These are phyloP conservation scores for Sinhomidia bicolor DNA, from an alignment of 2,888 invertebrate genomes.

Conservation along the genomic window DNA sequence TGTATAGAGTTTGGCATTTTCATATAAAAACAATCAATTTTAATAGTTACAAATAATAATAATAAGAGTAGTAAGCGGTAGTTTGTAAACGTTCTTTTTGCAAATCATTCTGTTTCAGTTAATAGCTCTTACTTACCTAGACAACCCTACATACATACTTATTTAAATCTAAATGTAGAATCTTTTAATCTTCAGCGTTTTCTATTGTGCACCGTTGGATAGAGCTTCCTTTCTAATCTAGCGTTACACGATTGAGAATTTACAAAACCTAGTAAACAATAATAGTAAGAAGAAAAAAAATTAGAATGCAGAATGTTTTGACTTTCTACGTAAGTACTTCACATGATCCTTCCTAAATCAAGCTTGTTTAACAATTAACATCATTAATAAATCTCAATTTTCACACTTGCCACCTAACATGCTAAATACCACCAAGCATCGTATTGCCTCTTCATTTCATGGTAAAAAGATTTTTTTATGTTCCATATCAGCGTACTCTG, in stretches of 20 bases:
- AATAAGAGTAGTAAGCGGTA: not conserved
- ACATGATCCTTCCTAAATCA: conserved; percentile 1
- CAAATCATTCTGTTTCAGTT: too few relatives aligned
- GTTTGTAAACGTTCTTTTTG: not conserved
- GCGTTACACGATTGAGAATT: not conserved
- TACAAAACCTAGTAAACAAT: not conserved
- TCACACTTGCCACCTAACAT: too few relatives aligned
- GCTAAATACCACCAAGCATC: too few relatives aligned
- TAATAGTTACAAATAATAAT: not conserved
- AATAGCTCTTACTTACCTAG: not conserved
- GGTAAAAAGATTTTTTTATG: not conserved
- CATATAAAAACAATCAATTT: conserved; percentile 1
- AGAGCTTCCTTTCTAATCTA: not conserved
- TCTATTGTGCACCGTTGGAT: conserved; percentile 38
- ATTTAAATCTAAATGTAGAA: not conserved
- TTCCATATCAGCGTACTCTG: not conserved
- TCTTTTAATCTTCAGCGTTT: conserved; percentile 23
- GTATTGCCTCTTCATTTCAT: not conserved
- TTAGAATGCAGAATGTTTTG: not conserved
- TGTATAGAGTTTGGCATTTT: conserved; percentile 39
- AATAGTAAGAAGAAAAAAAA: not conserved
- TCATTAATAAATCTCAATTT: too few relatives aligned
- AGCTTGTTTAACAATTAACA: too few relatives aligned
- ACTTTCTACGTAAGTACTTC: not conserved
- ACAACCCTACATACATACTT: not conserved